Conservation (phyloP, 2,797 vertebrate species). For the Sus cebifrons region DNA sequence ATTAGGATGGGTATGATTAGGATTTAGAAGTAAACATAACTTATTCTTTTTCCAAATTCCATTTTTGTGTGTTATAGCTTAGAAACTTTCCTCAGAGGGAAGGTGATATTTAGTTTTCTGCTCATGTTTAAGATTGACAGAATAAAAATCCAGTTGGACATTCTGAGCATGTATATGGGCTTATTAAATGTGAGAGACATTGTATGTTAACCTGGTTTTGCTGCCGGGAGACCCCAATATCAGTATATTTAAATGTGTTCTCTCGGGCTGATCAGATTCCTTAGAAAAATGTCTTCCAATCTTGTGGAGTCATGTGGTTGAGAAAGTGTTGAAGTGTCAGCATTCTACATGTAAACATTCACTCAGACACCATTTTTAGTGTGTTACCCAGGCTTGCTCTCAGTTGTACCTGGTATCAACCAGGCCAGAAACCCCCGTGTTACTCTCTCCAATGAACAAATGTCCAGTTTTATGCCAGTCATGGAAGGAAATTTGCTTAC, state of each 20-base stretch:
- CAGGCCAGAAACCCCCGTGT: neutral
- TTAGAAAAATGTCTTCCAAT: neutral
- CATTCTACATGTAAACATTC: neutral
- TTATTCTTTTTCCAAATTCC: neutral
- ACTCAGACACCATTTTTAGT: neutral
- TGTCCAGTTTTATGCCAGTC: neutral
- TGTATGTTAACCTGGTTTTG: neutral
- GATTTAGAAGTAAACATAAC: neutral
- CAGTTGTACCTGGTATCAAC: neutral
- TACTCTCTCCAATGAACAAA: slow-evolving; percentile 1
- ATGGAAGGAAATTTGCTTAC: neutral
- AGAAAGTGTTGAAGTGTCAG: neutral
- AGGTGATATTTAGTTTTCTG: neutral
- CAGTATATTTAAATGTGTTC: neutral
- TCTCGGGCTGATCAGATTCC: neutral
- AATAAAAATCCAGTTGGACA: neutral
- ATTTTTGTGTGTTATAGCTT: neutral
- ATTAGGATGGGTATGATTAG: neutral
- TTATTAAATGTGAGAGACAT: neutral
- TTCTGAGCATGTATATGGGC: neutral
- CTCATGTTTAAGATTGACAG: neutral
- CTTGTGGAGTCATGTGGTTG: neutral
- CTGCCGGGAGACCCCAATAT: neutral
- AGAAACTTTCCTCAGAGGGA: neutral
- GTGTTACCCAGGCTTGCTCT: neutral